Evolutionary conservation across 2,888 invertebrate genomes (phyloP).

Genomic region (Cotesia congregata): DNA sequence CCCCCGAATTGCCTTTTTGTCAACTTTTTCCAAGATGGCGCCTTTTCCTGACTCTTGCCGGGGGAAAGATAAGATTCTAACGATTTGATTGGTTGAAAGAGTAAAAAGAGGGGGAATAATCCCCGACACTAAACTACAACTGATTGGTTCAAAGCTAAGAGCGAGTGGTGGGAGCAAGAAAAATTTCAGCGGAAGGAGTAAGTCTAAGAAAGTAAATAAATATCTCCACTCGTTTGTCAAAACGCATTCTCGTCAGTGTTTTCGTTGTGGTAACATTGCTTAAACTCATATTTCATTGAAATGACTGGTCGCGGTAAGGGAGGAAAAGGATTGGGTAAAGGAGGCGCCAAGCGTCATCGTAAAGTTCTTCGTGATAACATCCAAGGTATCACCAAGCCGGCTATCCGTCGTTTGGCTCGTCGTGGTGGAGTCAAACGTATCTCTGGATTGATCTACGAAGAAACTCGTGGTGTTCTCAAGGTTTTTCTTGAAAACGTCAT

Average conservation of each 20-base stretch:
- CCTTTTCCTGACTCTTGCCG: neutral
- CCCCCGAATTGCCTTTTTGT: neutral
- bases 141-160: neutral
- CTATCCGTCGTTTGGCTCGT: constrained; percentile 82
- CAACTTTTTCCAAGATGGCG: neutral
- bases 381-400: constrained; percentile 85
- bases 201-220: neutral
- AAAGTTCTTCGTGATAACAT: constrained; percentile 86
- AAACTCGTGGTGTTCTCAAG: constrained; percentile 78
- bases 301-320: constrained; percentile 88
- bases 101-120: neutral
- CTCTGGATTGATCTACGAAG: constrained; percentile 72
- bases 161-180: neutral
- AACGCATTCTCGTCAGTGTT: neutral
- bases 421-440: constrained; percentile 70
- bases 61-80: neutral
- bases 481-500: constrained; percentile 88
- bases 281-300: constrained; percentile 45
- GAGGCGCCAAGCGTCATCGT: constrained; percentile 86
- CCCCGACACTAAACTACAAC: too few species aligned
- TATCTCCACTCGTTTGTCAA: neutral
- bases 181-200: neutral
- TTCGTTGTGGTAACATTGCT: neutral
- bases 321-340: constrained; percentile 84
- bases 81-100: neutral